Percentiles rank a stretch among this genome's conserved stretches.
Evolutionary conservation across 2,888 invertebrate species (phyloP).

Genomic region (Metalampra italica): DNA sequence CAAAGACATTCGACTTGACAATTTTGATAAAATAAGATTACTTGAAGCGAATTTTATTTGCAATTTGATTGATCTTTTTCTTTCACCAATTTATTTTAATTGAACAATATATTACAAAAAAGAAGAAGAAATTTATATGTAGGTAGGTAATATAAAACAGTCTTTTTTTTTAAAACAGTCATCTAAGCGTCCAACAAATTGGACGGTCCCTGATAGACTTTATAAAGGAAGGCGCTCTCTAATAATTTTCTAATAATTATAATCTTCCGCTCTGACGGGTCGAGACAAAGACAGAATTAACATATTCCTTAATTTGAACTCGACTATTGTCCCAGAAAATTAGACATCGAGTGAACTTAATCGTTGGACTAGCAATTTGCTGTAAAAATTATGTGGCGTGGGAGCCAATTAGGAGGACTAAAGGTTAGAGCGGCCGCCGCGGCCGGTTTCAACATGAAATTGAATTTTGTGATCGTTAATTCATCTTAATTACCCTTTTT

Average conservation of each 20-base stretch:
- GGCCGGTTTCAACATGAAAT: conserved; percentile 26
- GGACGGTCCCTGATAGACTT: conserved; percentile 30
- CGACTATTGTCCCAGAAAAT: conserved; percentile 71
- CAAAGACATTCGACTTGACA: too few relatives aligned
- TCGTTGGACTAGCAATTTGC: conserved; percentile 58
- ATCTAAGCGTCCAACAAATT: conserved; percentile 25
- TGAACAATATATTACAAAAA: too few relatives aligned
- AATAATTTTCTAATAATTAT: conserved; percentile 70
- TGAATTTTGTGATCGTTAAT: conserved; percentile 51
- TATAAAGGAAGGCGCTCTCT: conserved; percentile 46
- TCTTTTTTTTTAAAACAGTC: too few relatives aligned
- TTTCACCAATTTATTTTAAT: too few relatives aligned
- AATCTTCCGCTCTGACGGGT: conserved; percentile 68
- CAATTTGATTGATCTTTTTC: too few relatives aligned
- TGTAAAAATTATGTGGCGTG: conserved; percentile 61
- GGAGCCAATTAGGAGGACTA: conserved; percentile 47
- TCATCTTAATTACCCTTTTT: conserved; percentile 58
- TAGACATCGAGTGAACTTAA: conserved; percentile 60
- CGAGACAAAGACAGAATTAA: conserved; percentile 70
- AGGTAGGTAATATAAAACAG: too few relatives aligned
- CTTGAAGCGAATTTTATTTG: too few relatives aligned
- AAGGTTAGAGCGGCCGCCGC: conserved; percentile 7
- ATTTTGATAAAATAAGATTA: too few relatives aligned
- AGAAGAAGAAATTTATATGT: too few relatives aligned
- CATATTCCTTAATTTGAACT: conserved; percentile 70